phyloP scores from a whole-genome alignment of 2,113 vertebrate genomes.

The Oreochromis niloticus region DNA sequence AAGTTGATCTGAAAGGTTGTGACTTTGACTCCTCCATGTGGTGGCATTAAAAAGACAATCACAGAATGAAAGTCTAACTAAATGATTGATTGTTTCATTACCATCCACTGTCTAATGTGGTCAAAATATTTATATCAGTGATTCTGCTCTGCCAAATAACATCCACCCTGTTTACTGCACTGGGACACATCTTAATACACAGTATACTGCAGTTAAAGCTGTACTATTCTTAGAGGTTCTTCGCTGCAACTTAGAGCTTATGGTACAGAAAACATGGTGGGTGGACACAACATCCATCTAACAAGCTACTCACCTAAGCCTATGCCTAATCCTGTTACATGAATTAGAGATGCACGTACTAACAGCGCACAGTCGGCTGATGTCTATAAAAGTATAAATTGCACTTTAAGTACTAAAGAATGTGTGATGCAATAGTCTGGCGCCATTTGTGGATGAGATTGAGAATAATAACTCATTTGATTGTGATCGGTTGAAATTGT shows the following conservation, averaged over 20 bases:
- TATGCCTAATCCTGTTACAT: not conserved
- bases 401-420: not conserved
- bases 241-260: not conserved
- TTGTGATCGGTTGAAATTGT: not conserved
- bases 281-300: not conserved
- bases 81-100: not conserved
- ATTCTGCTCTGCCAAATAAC: not conserved
- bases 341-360: not conserved
- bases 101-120: not conserved
- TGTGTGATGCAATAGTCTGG: not conserved
- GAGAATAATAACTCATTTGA: not conserved
- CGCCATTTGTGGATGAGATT: not conserved
- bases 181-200: not conserved
- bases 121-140: not conserved
- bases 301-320: not conserved
- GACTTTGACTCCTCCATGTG: not conserved
- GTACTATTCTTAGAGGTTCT: not conserved
- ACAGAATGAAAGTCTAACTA: not conserved
- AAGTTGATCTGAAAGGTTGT: not conserved
- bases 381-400: not conserved
- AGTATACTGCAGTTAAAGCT: not conserved
- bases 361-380: not conserved
- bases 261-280: not conserved
- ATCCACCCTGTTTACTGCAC: not conserved
- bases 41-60: not conserved